Base-by-base conservation (phyloP, 2,113 vertebrate species). In the Aphyosemion australe region DNA sequence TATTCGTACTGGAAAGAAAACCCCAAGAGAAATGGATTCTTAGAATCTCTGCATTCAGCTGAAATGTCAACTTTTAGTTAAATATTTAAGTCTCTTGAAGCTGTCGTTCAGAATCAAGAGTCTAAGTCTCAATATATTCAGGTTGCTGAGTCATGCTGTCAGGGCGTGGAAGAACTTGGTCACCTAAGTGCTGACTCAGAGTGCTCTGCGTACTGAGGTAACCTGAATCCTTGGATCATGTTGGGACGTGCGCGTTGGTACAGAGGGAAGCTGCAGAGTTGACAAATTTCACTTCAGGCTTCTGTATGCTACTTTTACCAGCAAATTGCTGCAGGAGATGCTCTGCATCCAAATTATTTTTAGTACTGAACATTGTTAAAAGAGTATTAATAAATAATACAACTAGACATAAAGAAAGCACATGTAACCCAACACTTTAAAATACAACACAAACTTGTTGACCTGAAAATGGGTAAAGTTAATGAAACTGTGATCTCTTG, bases 1-100 rank as follows among this genome's bases (percentile, higher is more conserved):
- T 99, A 99, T 89, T 99, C 96, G 55, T 99, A 99, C 97, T 99
- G 91, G 71, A 92, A 45, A 84, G 21, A 72, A 18, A 68, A 34
- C 73, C n/a, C 49, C 41, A 21, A 31, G 54, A 34, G 67, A 10
- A 70, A 5, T 56, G 2, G 20, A 1, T 45, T 15, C 37, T 45
- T 32, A 50, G 14, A 74, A 34, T 11, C 15, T 12, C 39, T 18
- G 9, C 47, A 2, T 26, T 20, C 19, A 45, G 34, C 42, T 42
- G 42, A 71, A 61, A 42, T 32, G 46, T 54, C 32, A 50, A 71
- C 14, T 37, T 6, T 12, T 6, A 18, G 2, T 21, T 7, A 14
- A 49, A 68, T 20, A 54, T 14, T 47, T 42, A 26, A 21, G 8
- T 43, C 43, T 10, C 19, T 7, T 6, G 16, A 58, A 63, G 21